A percentile compares a stretch with the other conserved stretches of the same genome.
Conservation (phyloP, 2,888 invertebrate genomes). For the Trichacis sp. region DNA sequence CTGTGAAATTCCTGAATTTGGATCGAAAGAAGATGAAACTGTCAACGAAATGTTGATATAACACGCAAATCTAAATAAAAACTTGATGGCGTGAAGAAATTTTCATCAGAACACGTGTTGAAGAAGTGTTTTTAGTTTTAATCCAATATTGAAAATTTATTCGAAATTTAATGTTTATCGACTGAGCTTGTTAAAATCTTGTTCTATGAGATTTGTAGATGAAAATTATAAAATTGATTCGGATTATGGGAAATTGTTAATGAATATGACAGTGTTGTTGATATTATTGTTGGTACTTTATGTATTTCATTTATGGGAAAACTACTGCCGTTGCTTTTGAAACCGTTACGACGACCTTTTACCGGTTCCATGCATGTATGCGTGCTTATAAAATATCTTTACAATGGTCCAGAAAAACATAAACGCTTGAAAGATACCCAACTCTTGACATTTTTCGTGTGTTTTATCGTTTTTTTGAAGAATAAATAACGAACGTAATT, state of each 20-base stretch:
- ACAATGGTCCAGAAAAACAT: slow-evolving; percentile 38
- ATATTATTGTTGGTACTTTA: slow-evolving; percentile 4
- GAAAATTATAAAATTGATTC: no score
- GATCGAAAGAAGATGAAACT: not conserved
- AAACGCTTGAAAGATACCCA: slow-evolving; percentile 11
- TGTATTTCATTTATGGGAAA: slow-evolving; percentile 32
- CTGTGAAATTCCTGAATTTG: not conserved
- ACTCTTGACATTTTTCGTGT: not conserved
- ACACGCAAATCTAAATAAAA: no score
- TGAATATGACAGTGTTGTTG: not conserved
- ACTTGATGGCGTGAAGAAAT: no score
- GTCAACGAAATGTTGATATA: no score
- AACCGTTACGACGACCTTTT: slow-evolving; percentile 44
- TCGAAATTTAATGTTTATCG: no score
- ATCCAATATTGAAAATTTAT: no score
- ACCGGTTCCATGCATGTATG: slow-evolving; percentile 36
- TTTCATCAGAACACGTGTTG: no score
- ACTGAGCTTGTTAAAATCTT: no score
- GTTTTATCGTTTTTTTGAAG: slow-evolving; percentile 20
- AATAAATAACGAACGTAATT: no score
- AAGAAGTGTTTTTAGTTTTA: no score
- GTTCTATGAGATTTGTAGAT: no score
- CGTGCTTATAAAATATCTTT: slow-evolving; percentile 28
- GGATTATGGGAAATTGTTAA: no score
- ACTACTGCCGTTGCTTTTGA: slow-evolving; percentile 33